phyloP scores from a whole-genome alignment of 1,140 invertebrate species.

The Drosophila pseudoananassae region DNA sequence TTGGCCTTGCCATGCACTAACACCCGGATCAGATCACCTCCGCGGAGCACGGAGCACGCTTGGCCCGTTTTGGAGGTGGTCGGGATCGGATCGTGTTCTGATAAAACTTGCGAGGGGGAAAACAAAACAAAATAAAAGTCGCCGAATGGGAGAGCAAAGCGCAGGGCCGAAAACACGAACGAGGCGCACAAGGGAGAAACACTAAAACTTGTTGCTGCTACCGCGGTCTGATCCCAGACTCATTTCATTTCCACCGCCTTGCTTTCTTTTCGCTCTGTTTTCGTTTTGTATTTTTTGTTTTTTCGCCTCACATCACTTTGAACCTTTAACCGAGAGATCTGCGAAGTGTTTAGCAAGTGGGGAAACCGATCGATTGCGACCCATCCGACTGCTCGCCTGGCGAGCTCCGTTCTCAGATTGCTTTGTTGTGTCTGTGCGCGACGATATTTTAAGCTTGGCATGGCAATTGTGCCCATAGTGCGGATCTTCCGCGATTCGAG shows the following conservation, averaged over 20 bases:
- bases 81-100: slow-evolving; percentile 46
- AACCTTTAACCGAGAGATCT: slow-evolving; percentile 71
- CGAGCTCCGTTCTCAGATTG: slow-evolving; percentile 8
- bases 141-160: slow-evolving; percentile 60
- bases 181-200: slow-evolving; percentile 53
- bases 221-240: slow-evolving; percentile 16
- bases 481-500: background rate
- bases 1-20: slow-evolving; percentile 42
- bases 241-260: slow-evolving; percentile 24
- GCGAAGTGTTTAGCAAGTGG: slow-evolving; percentile 29
- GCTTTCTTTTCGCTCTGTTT: slow-evolving; percentile 41
- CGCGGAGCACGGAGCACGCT: slow-evolving; percentile 33
- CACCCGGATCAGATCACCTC: slow-evolving; percentile 30
- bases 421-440: background rate
- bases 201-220: slow-evolving; percentile 68
- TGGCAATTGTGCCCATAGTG: background rate
- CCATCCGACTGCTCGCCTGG: background rate
- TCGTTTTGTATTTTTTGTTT: slow-evolving; percentile 36
- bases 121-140: slow-evolving; percentile 73
- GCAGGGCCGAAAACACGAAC: slow-evolving; percentile 66
- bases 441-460: background rate
- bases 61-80: slow-evolving; percentile 69
- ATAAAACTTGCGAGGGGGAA: slow-evolving; percentile 50
- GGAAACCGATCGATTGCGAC: slow-evolving; percentile 32
- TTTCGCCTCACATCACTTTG: slow-evolving; percentile 63